phyloP scores from a whole-genome alignment of 1,140 invertebrate species.

The Drosophila azteca region DNA sequence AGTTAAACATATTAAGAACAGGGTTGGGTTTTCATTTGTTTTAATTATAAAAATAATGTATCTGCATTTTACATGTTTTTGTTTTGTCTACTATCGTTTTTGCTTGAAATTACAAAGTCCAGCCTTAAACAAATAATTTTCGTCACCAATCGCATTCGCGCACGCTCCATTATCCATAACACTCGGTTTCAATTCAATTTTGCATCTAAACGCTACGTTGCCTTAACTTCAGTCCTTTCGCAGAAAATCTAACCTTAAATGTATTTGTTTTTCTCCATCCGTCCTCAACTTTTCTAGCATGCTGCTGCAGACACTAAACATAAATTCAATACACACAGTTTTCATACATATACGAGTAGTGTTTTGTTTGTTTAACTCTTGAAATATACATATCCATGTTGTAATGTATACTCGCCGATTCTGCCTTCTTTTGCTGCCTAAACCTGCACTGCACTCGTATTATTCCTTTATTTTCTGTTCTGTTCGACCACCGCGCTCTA shows the following conservation, averaged over 20 bases:
- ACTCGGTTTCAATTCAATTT: constrained; percentile 73
- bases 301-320: constrained; percentile 70
- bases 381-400: constrained; percentile 53
- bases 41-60: constrained; percentile 60
- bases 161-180: constrained; percentile 75
- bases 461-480: constrained; percentile 1
- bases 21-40: constrained; percentile 21
- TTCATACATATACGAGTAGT: constrained; percentile 16
- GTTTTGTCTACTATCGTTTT: constrained; percentile 55
- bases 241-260: constrained; percentile 78
- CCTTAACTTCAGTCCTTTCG: constrained; percentile 83
- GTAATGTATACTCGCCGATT: constrained; percentile 35
- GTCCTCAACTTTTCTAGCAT: constrained; percentile 41
- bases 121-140: constrained; percentile 74
- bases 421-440: not conserved
- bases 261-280: constrained; percentile 61
- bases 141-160: constrained; percentile 61
- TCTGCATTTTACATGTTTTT: constrained; percentile 50
- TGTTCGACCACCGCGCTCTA: constrained; percentile 38
- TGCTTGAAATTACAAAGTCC: constrained; percentile 71
- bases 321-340: constrained; percentile 73
- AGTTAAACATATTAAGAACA: constrained; percentile 74
- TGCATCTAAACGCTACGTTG: constrained; percentile 82
- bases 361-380: constrained; percentile 34
- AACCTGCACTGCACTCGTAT: constrained; percentile 14